These are phyloP conservation scores for Crocidura indochinensis DNA, from an alignment of 2,797 vertebrate species.

Conservation along the genomic window DNA sequence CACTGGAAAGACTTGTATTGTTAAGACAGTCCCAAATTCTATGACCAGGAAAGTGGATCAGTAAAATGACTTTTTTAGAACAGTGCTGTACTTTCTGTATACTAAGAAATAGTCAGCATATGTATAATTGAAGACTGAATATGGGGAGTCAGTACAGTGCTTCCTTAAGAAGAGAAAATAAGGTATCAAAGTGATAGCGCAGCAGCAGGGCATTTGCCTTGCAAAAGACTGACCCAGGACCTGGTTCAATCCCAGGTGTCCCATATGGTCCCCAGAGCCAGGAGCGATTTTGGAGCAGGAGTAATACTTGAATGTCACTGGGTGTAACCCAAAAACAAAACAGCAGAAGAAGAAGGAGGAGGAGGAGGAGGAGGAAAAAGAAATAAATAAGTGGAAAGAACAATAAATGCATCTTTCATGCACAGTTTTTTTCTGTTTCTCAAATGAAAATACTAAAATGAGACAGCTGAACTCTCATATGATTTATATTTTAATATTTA, in stretches of 20 bases:
- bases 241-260: too few species aligned
- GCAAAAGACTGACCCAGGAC: too few species aligned
- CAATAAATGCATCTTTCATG: not conserved
- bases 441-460: not conserved
- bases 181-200: too few species aligned
- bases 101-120: not conserved
- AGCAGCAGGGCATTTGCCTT: too few species aligned
- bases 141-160: not conserved
- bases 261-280: too few species aligned
- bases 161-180: too few species aligned
- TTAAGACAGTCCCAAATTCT: constrained; percentile 19
- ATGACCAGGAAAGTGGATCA: constrained; percentile 20
- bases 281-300: too few species aligned
- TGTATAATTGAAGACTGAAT: not conserved
- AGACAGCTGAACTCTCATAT: not conserved
- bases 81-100: not conserved
- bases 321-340: too few species aligned
- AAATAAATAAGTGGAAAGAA: not conserved
- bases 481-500: not conserved
- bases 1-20: constrained; percentile 14
- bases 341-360: too few species aligned
- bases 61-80: constrained; percentile 11
- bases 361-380: too few species aligned
- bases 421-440: too few species aligned
- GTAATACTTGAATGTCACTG: too few species aligned